Percentiles rank a stretch among this genome's conserved stretches.
phyloP scores from a whole-genome alignment of 2,888 invertebrate genomes.

The Spatulosminthurus flaviceps region DNA sequence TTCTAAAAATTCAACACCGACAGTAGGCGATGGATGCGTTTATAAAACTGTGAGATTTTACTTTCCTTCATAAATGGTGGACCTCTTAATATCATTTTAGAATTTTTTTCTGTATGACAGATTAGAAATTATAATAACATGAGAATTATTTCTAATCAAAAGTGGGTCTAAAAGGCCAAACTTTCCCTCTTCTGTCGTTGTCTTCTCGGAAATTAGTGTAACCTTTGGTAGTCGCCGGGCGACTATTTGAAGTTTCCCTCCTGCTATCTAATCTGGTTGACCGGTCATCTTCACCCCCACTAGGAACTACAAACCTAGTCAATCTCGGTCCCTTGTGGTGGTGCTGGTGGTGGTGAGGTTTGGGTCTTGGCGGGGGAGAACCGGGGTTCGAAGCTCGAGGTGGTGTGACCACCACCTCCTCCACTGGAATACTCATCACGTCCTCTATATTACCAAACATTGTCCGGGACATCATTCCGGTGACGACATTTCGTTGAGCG shows the following conservation, averaged over 20 bases:
- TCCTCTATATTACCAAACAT: background rate
- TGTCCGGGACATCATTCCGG: conserved; percentile 10
- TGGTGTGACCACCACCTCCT: background rate
- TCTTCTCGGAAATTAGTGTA: background rate
- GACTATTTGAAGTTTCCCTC: background rate
- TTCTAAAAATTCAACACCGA: too few relatives aligned
- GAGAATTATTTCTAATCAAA: too few relatives aligned
- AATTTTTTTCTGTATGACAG: too few relatives aligned
- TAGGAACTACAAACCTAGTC: background rate
- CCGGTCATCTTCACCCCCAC: background rate
- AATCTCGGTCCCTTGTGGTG: background rate
- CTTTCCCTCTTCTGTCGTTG: background rate
- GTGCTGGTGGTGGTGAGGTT: too few relatives aligned
- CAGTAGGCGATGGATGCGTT: too few relatives aligned
- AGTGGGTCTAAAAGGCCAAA: too few relatives aligned
- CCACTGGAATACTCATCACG: background rate
- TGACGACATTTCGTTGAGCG: background rate
- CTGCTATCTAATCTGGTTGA: background rate
- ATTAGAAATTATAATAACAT: too few relatives aligned
- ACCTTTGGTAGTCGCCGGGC: background rate
- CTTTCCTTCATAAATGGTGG: too few relatives aligned
- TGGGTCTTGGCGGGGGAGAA: background rate
- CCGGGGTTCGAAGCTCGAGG: background rate
- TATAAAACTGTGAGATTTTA: too few relatives aligned
- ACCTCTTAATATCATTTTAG: too few relatives aligned